Evolutionary conservation across 2,797 vertebrate genomes (phyloP).

Genomic region (Apogon talboti): DNA sequence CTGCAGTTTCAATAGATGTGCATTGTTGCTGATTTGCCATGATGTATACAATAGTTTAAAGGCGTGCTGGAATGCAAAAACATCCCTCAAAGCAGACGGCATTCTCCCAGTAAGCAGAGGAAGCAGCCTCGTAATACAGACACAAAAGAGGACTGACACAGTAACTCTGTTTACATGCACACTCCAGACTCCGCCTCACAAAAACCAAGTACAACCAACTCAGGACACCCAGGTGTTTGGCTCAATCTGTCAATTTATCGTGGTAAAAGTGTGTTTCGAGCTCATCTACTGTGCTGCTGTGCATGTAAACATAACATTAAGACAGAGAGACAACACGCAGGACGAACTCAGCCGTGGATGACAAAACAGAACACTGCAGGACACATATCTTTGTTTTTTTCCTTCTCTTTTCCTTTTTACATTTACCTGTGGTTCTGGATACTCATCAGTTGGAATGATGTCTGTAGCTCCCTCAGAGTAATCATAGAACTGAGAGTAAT

Average conservation of each 20-base stretch:
- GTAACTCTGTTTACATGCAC: conserved; percentile 57
- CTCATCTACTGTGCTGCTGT: conserved; percentile 14
- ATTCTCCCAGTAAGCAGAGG: conserved; percentile 35
- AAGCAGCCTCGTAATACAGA: conserved; percentile 49
- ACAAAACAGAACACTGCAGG: conserved; percentile 46
- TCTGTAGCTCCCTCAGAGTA: conserved; percentile 93
- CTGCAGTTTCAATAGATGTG: conserved; percentile 7
- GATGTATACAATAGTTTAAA: conserved; percentile 54
- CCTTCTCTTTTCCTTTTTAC: no score
- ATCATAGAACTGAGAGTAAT: conserved; percentile 93
- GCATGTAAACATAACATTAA: conserved; percentile 55
- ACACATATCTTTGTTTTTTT: no score
- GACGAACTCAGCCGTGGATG: conserved; percentile 26
- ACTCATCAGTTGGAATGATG: conserved; percentile 86
- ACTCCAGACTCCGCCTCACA: conserved; percentile 11
- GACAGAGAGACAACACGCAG: conserved; percentile 57
- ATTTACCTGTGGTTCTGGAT: conserved; percentile 96
- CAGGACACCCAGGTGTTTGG: background rate
- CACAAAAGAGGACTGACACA: conserved; percentile 51
- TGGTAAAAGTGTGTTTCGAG: background rate
- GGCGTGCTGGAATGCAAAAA: conserved; percentile 68
- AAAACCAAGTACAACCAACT: background rate
- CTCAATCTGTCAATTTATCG: background rate
- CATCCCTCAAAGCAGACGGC: conserved; percentile 50
- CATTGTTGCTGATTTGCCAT: conserved; percentile 7